Percentiles rank a stretch among this genome's conserved stretches.
Evolutionary conservation across 1,140 invertebrate species (phyloP).

Genomic region (Tetramorium parvispinum): DNA sequence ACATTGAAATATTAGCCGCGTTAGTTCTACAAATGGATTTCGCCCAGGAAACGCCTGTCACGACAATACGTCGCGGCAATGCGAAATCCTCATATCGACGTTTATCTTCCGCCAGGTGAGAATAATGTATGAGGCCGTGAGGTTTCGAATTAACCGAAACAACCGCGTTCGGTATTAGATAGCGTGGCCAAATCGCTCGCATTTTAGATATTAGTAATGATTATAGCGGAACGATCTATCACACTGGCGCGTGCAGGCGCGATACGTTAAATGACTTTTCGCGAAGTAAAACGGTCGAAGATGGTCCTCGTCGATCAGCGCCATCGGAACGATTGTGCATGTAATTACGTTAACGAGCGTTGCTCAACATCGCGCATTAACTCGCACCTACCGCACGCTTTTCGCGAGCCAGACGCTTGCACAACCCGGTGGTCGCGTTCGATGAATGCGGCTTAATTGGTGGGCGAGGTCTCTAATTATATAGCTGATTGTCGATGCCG

Average conservation of each 20-base stretch:
- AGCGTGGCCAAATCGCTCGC: not conserved
- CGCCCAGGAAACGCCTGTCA: slow-evolving; percentile 50
- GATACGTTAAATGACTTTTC: not conserved
- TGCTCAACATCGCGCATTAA: slow-evolving; percentile 57
- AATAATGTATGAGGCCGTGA: slow-evolving; percentile 33
- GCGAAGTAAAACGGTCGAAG: not conserved
- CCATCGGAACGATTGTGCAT: slow-evolving; percentile 9
- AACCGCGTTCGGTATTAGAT: slow-evolving; percentile 26
- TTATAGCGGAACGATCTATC: slow-evolving; percentile 11
- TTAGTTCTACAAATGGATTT: slow-evolving; percentile 55
- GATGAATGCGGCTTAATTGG: slow-evolving; percentile 77
- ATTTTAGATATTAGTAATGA: slow-evolving; percentile 22
- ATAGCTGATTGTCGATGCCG: slow-evolving; percentile 76
- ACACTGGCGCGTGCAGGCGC: not conserved
- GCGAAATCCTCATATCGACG: slow-evolving; percentile 52
- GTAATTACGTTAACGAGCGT: slow-evolving; percentile 63
- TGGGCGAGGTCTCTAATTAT: slow-evolving; percentile 76
- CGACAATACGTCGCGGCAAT: slow-evolving; percentile 53
- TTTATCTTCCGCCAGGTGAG: slow-evolving; percentile 50
- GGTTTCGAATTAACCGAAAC: slow-evolving; percentile 31
- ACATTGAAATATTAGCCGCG: slow-evolving; percentile 58
- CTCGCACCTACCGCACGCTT: slow-evolving; percentile 65
- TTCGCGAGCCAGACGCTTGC: slow-evolving; percentile 63
- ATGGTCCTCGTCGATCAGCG: not conserved
- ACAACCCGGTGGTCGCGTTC: slow-evolving; percentile 48